phyloP scores from a whole-genome alignment of 2,797 vertebrate genomes.

The Onychomys torridus region DNA sequence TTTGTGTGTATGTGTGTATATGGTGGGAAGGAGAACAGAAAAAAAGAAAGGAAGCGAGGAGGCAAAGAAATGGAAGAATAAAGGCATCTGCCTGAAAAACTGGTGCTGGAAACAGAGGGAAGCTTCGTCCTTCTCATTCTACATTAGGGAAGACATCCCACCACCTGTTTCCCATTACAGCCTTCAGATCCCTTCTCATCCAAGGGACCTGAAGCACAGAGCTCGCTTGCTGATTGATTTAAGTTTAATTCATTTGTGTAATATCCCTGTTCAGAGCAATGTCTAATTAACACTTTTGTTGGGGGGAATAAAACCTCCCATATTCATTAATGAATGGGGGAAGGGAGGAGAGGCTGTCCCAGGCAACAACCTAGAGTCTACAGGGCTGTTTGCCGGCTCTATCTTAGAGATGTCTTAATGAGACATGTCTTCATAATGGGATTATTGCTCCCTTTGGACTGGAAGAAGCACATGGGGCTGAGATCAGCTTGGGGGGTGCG shows the following conservation, averaged over 20 bases:
- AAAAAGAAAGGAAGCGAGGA: not conserved
- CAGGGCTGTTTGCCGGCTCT: constrained; percentile 43
- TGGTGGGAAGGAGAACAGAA: not conserved
- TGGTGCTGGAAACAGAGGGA: not conserved
- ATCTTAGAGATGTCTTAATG: constrained; percentile 82
- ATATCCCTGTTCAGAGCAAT: constrained; percentile 84
- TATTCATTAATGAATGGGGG: constrained; percentile 76
- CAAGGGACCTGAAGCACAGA: constrained; percentile 63
- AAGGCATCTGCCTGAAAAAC: constrained; percentile 8
- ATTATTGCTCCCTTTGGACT: constrained; percentile 68
- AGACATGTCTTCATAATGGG: constrained; percentile 76
- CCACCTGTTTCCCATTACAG: constrained; percentile 45
- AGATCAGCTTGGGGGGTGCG: not conserved
- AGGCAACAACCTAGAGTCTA: constrained; percentile 15
- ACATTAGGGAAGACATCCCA: constrained; percentile 46
- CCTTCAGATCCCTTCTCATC: constrained; percentile 65
- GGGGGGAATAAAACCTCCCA: constrained; percentile 75
- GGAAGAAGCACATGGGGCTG: constrained; percentile 73
- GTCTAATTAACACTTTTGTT: constrained; percentile 87
- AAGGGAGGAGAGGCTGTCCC: constrained; percentile 22
- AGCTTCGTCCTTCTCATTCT: constrained; percentile 26
- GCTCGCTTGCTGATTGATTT: constrained; percentile 79
- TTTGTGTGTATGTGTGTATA: too few species aligned
- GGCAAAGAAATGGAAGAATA: not conserved
- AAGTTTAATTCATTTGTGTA: constrained; percentile 87